phyloP scores from a whole-genome alignment of 2,888 invertebrate genomes.

The Adineta ricciae region DNA sequence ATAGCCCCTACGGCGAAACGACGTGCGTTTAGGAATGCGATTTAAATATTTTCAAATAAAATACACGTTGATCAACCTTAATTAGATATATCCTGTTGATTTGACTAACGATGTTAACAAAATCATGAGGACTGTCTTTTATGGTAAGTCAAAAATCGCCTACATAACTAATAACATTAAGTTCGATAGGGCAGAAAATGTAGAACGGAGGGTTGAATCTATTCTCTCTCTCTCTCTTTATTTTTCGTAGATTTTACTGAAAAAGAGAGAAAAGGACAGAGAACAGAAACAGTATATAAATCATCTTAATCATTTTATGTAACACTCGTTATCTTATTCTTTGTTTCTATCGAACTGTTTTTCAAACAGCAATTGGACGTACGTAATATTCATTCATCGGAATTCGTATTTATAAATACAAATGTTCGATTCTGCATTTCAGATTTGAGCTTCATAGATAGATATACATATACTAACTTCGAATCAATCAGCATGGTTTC shows the following conservation, averaged over 20 bases:
- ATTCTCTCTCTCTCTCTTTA: neutral
- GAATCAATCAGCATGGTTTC: neutral
- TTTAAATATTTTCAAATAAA: neutral
- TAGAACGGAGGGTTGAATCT: neutral
- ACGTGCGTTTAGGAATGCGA: neutral
- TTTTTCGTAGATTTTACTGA: neutral
- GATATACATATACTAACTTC: neutral
- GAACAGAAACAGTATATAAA: neutral
- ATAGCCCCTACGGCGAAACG: neutral
- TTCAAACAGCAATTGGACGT: neutral
- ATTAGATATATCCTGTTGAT: neutral
- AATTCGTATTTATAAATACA: too few species aligned
- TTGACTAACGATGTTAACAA: neutral
- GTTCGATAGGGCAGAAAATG: neutral
- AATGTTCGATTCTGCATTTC: neutral
- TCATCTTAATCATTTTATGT: neutral
- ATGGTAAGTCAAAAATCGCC: neutral
- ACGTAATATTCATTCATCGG: neutral
- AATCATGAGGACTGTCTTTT: neutral
- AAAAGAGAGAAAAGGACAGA: neutral
- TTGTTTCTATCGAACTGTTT: neutral
- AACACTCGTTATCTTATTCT: neutral
- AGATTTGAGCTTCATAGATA: neutral
- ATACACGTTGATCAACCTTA: neutral
- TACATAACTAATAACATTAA: neutral